These are phyloP conservation scores for Drosophila erecta DNA, from an alignment of 1,140 invertebrate genomes.

Conservation along the genomic window DNA sequence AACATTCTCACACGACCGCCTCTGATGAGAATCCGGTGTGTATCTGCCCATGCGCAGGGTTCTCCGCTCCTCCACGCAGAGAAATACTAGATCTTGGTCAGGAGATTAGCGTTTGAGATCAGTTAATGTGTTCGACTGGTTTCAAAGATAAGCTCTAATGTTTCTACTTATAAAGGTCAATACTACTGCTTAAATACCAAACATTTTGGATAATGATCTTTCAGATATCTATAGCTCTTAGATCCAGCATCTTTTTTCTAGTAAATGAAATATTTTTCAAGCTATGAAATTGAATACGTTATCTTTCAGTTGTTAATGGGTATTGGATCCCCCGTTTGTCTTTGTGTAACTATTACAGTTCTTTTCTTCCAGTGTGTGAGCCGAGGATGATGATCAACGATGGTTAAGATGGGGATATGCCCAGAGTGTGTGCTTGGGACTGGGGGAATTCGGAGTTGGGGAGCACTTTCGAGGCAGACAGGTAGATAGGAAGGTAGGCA, in stretches of 20 bases:
- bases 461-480: constrained; percentile 41
- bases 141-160: neutral
- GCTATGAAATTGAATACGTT: neutral
- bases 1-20: constrained; percentile 58
- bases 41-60: constrained; percentile 54
- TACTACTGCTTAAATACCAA: too few species aligned
- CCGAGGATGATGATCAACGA: constrained; percentile 68
- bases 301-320: neutral
- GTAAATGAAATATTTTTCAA: too few species aligned
- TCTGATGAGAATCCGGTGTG: constrained; percentile 70
- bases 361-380: constrained; percentile 14
- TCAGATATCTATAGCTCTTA: too few species aligned
- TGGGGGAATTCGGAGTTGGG: constrained; percentile 21
- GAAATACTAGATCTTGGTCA: neutral
- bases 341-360: neutral
- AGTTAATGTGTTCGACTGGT: too few species aligned
- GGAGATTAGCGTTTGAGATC: neutral
- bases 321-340: too few species aligned
- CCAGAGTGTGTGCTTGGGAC: constrained; percentile 14
- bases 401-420: constrained; percentile 55
- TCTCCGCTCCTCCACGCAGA: constrained; percentile 20
- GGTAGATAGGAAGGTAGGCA: constrained; percentile 44
- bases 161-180: neutral
- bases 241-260: too few species aligned
- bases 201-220: too few species aligned